Evolutionary conservation across 2,888 invertebrate species (phyloP).

Genomic region (Dynastes grantii): DNA sequence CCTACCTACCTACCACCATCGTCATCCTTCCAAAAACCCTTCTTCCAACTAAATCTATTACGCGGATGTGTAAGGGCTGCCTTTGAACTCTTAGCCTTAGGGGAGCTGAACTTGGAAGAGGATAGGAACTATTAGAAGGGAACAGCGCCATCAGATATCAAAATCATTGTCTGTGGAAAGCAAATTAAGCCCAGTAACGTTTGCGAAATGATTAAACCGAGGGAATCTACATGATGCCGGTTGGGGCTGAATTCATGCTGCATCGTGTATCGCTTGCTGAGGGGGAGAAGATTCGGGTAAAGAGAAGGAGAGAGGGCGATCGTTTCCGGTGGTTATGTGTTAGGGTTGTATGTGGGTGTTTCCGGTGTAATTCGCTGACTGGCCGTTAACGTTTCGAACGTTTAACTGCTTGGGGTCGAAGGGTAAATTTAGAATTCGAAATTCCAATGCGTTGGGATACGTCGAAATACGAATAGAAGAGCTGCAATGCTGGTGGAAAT

Average conservation of each 20-base stretch:
- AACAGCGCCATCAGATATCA: constrained; percentile 27
- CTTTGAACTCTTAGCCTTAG: background rate
- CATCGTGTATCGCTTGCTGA: background rate
- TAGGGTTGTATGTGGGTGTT: background rate
- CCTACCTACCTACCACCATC: background rate
- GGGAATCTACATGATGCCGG: background rate
- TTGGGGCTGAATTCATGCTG: background rate
- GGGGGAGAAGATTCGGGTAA: background rate
- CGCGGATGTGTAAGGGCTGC: background rate
- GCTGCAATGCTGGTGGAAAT: too few species aligned
- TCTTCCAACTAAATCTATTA: constrained; percentile 36
- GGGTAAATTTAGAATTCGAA: too few species aligned
- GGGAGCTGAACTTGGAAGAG: background rate
- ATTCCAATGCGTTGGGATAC: too few species aligned
- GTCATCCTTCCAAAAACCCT: background rate
- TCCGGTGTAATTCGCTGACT: constrained; percentile 12
- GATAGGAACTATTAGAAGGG: background rate
- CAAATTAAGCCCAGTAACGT: constrained; percentile 34
- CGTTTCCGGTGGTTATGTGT: background rate
- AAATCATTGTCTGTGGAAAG: constrained; percentile 40
- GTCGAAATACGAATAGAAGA: too few species aligned
- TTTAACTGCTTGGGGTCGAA: too few species aligned
- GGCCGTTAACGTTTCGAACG: constrained; percentile 9
- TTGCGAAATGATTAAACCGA: background rate
- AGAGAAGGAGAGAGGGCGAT: background rate